Evolutionary conservation across 2,888 invertebrate genomes (phyloP), one percentile per base, ranked within the genome.

Genomic region (Agrochola lychnidis): DNA sequence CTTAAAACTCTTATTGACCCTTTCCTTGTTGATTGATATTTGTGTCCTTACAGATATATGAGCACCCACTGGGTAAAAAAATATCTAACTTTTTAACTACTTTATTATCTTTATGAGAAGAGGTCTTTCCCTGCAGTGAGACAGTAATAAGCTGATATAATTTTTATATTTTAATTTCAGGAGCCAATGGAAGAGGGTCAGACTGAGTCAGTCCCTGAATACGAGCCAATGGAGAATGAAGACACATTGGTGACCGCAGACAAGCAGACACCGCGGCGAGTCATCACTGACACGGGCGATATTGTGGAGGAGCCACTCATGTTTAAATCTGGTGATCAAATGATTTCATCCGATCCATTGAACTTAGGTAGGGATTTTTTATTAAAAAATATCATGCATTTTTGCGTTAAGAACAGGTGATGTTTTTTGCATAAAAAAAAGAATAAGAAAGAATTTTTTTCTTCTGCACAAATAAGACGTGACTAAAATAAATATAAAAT

Each of bases 201-300:
- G 6, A 53, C 22, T 2, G 79, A 78, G 30, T 4, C 75, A 22
- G 25, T 81, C 0, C 19, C 74, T 5, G 82, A 87, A 57, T 88
- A 74, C 25, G 82, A 84, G 30, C 36, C 73, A 0, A 30, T 81
- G 0, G 86, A 84, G 1, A 76, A 48, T 22, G 90, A 88, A 56
- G 87, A 85, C 4, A 51, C 74, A 0, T 22, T 74, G 9, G 30
- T 72, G 7, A 12, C 67, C 1, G 48, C 67, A 14, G 93, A 94
- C 14, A 93, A 90, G 66, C 93, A 91, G 53, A 42, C 84, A 0
- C 87, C 93, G 0, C 90, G 94, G 9, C 92, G 95, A 6, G 93
- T 96, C 70, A 96, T 96, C 74, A 96, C 96, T 0, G 95, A 96
- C 14, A 93, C 93, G 0, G 96, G 96, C 0, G 92, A 94, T 74